phyloP scores from a whole-genome alignment of 2,113 vertebrate species.

The Opisthocomus hoazin region DNA sequence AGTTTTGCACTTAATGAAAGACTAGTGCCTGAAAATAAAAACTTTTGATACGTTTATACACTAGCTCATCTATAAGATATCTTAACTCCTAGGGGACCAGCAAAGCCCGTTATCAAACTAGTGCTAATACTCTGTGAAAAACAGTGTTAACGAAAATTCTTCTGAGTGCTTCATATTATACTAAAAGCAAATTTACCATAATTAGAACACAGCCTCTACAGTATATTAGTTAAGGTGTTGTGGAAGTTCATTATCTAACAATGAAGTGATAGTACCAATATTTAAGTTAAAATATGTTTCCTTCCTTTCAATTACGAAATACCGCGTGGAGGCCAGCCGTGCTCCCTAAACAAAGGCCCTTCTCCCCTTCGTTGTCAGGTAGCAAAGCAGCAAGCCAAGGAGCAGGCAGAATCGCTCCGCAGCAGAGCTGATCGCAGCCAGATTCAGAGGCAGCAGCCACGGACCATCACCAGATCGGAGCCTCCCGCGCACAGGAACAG shows the following conservation, averaged over 20 bases:
- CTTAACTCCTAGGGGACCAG: not conserved
- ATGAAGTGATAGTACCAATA: not conserved
- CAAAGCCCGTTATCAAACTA: not conserved
- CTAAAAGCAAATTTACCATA: not conserved
- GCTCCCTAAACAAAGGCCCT: not conserved
- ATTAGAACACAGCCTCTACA: not conserved
- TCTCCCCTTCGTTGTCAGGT: no score
- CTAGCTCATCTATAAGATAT: not conserved
- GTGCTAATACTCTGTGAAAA: not conserved
- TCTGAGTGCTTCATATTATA: not conserved
- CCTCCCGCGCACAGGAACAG: not conserved
- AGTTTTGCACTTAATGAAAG: not conserved
- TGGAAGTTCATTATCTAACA: not conserved
- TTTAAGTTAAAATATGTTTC: not conserved
- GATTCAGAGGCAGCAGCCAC: no score
- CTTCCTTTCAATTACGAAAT: not conserved
- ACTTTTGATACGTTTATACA: not conserved
- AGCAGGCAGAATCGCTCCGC: not conserved
- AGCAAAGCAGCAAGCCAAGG: not conserved
- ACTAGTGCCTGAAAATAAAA: not conserved
- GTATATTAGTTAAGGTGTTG: not conserved
- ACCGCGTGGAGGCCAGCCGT: not conserved
- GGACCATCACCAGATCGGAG: accelerated
- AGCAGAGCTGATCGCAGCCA: not conserved
- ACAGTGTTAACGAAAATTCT: not conserved